Base-by-base conservation (phyloP, 1,140 invertebrate genomes). In the Fopius arisanus region DNA sequence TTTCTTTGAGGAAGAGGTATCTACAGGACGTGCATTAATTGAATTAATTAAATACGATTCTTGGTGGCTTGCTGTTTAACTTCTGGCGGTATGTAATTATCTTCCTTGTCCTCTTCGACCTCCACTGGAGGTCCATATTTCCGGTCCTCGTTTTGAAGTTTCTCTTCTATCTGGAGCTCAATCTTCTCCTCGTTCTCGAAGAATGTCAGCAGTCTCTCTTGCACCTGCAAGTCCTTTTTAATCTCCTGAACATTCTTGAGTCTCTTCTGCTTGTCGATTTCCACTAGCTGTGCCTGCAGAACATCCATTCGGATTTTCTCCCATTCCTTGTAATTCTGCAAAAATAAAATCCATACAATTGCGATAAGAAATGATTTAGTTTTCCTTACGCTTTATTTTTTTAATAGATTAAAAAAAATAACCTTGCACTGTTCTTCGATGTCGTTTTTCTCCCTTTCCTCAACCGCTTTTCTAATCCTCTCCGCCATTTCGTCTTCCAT, bases 111-210 rank as follows among this genome's bases (percentile, higher is more conserved):
- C 1, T 67, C 14, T n/a, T 69, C 51, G 19, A 74, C 14, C 72
- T 78, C 43, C 37, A 70, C 66, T 1, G 65, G 10, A 16, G 29
- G 59, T 6, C 78, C 78, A 73, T 80, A 79, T n/a, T 76, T 71
- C 29, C 73, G 1, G 14, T 78, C 84, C 83, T 78, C 84, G 80
- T 62, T 88, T 88, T 43, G 77, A 80, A 85, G 79, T 77, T 86
- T 90, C 82, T 81, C 87, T 78, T 92, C 92, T 78, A 94, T 94
- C 83, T 90, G 77, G 12, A 95, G 83, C 81, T 95, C 93, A 70
- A 95, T 91, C 78, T 92, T 80, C 59, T 94, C 91, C 81, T 94
- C 90, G 79, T 93, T 92, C 63, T 95, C 93, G 86, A 95, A 95
- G 89, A 93, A 95, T 88, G 93, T 95, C 31, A 95, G 85, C 70